Evolutionary conservation across 2,113 vertebrate genomes (phyloP).

Genomic region (Ranitomeya variabilis): DNA sequence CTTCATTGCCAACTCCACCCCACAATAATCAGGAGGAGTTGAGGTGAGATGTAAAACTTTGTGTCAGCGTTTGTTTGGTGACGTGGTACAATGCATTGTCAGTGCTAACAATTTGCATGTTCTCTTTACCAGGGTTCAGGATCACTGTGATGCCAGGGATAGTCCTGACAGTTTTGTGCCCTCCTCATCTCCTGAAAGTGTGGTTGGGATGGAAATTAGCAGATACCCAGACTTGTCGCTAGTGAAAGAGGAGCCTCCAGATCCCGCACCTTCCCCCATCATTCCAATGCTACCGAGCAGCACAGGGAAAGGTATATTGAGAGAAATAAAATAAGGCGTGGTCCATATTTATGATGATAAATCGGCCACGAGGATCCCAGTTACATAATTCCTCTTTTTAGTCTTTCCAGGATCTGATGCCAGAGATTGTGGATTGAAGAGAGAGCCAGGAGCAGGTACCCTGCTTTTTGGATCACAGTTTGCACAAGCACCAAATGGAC

Average conservation of each 20-base stretch:
- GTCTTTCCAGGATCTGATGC: slow-evolving; percentile 77
- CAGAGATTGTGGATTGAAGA: slow-evolving; percentile 86
- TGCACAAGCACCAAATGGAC: slow-evolving; percentile 78
- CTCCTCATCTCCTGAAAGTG: slow-evolving; percentile 94
- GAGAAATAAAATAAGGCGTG: background rate
- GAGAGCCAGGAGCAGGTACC: slow-evolving; percentile 74
- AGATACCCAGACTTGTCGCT: slow-evolving; percentile 88
- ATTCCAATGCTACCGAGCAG: slow-evolving; percentile 87
- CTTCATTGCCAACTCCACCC: slow-evolving; percentile 93
- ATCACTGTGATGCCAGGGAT: slow-evolving; percentile 79
- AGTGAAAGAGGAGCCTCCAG: slow-evolving; percentile 89
- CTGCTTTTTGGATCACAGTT: slow-evolving; percentile 79
- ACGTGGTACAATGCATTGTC: background rate
- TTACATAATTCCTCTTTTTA: background rate
- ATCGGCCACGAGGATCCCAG: background rate
- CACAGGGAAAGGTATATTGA: slow-evolving; percentile 81
- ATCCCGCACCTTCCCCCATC: slow-evolving; percentile 87
- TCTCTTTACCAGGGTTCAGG: slow-evolving; percentile 77
- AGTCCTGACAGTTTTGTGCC: slow-evolving; percentile 89
- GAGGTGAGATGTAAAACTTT: slow-evolving; percentile 70
- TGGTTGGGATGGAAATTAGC: slow-evolving; percentile 85
- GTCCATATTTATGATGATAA: background rate
- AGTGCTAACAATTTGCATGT: background rate
- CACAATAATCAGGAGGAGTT: slow-evolving; percentile 97
- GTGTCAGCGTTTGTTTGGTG: background rate